A percentile compares a stretch with the other conserved stretches of the same genome.
Evolutionary conservation across 2,888 invertebrate genomes (phyloP).

Genomic region (Trissolcus brochymenae): DNA sequence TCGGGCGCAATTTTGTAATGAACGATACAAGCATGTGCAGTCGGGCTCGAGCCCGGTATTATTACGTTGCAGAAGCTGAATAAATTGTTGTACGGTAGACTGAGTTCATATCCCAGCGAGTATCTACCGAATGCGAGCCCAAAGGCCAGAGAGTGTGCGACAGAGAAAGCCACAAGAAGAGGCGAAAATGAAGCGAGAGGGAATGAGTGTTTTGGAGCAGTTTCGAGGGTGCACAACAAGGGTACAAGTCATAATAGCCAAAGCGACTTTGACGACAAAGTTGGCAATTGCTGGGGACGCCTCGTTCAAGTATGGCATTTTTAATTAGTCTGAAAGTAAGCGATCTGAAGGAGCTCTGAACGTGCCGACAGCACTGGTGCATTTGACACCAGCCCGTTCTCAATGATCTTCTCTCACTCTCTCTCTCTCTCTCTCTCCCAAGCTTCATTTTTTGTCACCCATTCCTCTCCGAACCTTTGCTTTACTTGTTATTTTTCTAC

Average conservation of each 20-base stretch:
- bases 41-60: slow-evolving; percentile 60
- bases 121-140: slow-evolving; percentile 36
- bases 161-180: background rate
- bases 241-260: slow-evolving; percentile 31
- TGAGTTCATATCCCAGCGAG: slow-evolving; percentile 43
- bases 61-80: slow-evolving; percentile 71
- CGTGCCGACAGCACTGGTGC: slow-evolving; percentile 11
- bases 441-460: slow-evolving; percentile 18
- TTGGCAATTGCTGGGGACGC: slow-evolving; percentile 49
- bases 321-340: slow-evolving; percentile 54
- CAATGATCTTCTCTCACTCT: slow-evolving; percentile 9
- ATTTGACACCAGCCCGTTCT: slow-evolving; percentile 34
- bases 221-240: slow-evolving; percentile 41
- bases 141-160: slow-evolving; percentile 26
- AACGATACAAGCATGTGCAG: slow-evolving; percentile 50
- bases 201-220: slow-evolving; percentile 22
- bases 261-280: slow-evolving; percentile 51
- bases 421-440: background rate
- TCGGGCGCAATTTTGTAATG: slow-evolving; percentile 40
- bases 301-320: slow-evolving; percentile 46
- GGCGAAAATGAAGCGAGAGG: slow-evolving; percentile 3
- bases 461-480: slow-evolving; percentile 22
- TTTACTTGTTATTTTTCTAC: slow-evolving; percentile 39
- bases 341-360: slow-evolving; percentile 29
- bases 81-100: slow-evolving; percentile 66